Evolutionary conservation across 1,140 invertebrate genomes (phyloP), one percentile per base, ranked within the genome.

Genomic region (Calliphora vicina): DNA sequence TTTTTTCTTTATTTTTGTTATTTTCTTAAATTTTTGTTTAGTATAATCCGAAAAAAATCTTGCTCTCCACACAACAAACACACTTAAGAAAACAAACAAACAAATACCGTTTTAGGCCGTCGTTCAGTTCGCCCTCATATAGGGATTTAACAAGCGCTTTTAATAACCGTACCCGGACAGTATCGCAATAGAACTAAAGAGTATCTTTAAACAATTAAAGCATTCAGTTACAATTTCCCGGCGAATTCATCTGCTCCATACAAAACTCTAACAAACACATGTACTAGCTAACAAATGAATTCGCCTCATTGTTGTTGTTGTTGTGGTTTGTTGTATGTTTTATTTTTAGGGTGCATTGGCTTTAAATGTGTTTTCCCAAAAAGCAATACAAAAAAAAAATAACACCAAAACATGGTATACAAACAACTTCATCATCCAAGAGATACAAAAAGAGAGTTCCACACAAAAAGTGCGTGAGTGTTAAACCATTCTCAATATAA

Each of bases 171-270:
- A 78, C 74, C 74, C 20, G 74, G 74, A 78, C 35, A 78, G 42
- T 78, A 78, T 43, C 74, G 74, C 20, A 78, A 78, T 43, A 78
- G 23, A 78, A 78, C 74, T 78, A 43, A 45, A n/a, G 74, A 43
- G 74, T 78, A 45, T 78, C 29, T 78, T 12, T 43, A 25, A 23
- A 67, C 61, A 67, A 67, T 23, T 45, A 45, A 43, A 12, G 35
- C 42, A 45, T 20, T 17, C 74, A 43, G 35, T 1, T 1, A 15
- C n/a, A 43, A 35, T 29, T 78, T 20, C 17, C 13, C n/a, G 74
- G 74, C 74, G 74, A 78, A 78, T 78, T 78, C 35, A 78, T 43
- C n/a, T 25, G 6, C 4, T 15, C 13, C 26, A 23, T 45, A 78
- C 17, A n/a, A 17, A 57, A 57, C 50, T 0, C 13, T 15, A 9